These are phyloP conservation scores for Plemyria rubiginata DNA, from an alignment of 2,888 invertebrate species.

Conservation along the genomic window DNA sequence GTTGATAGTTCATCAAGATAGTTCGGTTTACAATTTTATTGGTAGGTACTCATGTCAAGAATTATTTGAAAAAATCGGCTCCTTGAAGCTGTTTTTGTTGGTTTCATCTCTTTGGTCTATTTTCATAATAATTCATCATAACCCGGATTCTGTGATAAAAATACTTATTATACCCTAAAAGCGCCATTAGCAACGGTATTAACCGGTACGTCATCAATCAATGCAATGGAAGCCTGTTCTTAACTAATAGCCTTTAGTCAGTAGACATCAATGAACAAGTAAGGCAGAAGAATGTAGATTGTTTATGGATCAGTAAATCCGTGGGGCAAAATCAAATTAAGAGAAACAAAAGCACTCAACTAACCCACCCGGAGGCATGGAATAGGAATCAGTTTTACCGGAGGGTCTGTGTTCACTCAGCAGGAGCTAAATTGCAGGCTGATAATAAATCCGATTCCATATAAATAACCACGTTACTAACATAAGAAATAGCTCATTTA, in stretches of 20 bases:
- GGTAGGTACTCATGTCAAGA: background rate
- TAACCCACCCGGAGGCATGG: slow-evolving; percentile 1
- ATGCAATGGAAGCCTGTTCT: background rate
- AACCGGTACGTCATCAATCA: background rate
- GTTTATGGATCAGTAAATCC: background rate
- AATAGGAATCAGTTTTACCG: background rate
- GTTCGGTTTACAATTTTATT: background rate
- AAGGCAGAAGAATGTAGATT: slow-evolving; percentile 2
- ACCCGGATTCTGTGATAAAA: too few species aligned
- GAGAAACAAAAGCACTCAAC: slow-evolving; percentile 15
- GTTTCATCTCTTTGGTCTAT: too few species aligned
- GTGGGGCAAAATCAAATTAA: slow-evolving; percentile 6
- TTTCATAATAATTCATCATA: too few species aligned
- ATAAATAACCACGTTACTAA: background rate
- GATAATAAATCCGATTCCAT: slow-evolving; percentile 6
- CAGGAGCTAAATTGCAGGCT: slow-evolving; percentile 17
- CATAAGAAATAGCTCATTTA: background rate
- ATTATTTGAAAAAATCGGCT: background rate
- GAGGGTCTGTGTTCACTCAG: slow-evolving; percentile 13
- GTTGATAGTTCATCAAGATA: background rate
- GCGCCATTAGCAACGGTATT: background rate
- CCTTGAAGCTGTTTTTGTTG: background rate
- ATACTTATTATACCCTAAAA: too few species aligned
- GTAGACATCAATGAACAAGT: background rate
- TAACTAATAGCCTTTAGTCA: background rate